A percentile compares a stretch with the other conserved stretches of the same genome.
Conservation (phyloP, 1,140 invertebrate genomes). For the Lineus longissimus region DNA sequence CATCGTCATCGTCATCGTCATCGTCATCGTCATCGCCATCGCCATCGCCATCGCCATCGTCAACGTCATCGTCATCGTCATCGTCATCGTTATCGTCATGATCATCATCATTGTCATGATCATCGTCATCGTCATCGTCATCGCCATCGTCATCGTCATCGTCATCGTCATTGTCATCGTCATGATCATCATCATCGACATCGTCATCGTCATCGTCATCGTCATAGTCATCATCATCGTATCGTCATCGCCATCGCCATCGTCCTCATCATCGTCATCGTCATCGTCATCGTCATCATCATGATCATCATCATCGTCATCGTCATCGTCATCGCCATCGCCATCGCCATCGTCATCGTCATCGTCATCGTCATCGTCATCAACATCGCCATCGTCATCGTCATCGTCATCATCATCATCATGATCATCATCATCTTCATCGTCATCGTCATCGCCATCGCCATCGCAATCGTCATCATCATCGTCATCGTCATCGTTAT, state of each 20-base stretch:
- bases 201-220: constrained; percentile 1
- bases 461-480: background rate
- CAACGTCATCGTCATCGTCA: background rate
- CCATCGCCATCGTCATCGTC: background rate
- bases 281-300: constrained; percentile 1
- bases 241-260: constrained; percentile 1
- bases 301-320: background rate
- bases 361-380: background rate
- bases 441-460: background rate
- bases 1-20: constrained; percentile 1
- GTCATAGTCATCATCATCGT: no score
- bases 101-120: no score
- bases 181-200: no score
- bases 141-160: constrained; percentile 1
- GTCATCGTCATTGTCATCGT: no score
- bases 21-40: background rate
- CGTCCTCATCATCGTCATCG: background rate
- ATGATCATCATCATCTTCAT: background rate
- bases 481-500: constrained; percentile 2
- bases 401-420: background rate
- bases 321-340: background rate
- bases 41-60: constrained; percentile 1
- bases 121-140: constrained; percentile 1
- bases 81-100: constrained; percentile 1
- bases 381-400: background rate